Base-by-base conservation (phyloP, 2,113 vertebrate species). In the Scartelaos histophorus region DNA sequence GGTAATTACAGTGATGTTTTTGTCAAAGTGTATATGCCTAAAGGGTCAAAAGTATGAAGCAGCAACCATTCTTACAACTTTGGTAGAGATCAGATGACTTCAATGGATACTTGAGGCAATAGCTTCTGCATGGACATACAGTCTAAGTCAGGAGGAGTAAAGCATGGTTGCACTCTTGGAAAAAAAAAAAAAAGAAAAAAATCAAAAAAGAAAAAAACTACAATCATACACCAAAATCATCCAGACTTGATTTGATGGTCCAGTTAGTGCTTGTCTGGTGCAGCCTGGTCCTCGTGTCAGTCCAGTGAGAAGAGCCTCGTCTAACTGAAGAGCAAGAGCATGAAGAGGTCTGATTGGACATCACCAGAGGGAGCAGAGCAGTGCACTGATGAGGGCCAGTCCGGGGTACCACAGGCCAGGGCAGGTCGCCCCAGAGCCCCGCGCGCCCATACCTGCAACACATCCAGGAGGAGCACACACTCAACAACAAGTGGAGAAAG, bases 401-500 rank as follows among this genome's bases (percentile, higher is more conserved):
- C 90, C 88, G 21, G 90, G 51, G 43, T 78, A 80, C 72, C 82
- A 83, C 46, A 82, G 69, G 53, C 22, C 85, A 13, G 80, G 81
- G 70, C 84, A 10, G 47, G 88, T 74, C 0, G 92, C 90, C 38
- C 92, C 87, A 13, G 95, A 96, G 47, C 96, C 97, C 78, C 94
- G 92, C 0, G 96, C 96, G 81, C 95, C 94, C 95, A 95, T 95
- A 90, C 91, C 97, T 98, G 92, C 43, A 90, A 93, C 54, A 71
- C 68, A 72, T 80, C 2, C 66, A 85, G 53, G 25, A 82, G n/a
- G 19, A 64, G 7, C 43, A 64, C 3, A 64, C 61, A 64, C 17
- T 35, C 29, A 64, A 34, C 34, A 35, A 64, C 13, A 35, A 17
- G 15, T 13, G 57, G 2, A 6, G 35, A 21, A 57, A 11, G n/a